Percentiles rank a stretch among this genome's conserved stretches.
phyloP scores from a whole-genome alignment of 2,888 invertebrate species.

The Tetheella fluctuosa region DNA sequence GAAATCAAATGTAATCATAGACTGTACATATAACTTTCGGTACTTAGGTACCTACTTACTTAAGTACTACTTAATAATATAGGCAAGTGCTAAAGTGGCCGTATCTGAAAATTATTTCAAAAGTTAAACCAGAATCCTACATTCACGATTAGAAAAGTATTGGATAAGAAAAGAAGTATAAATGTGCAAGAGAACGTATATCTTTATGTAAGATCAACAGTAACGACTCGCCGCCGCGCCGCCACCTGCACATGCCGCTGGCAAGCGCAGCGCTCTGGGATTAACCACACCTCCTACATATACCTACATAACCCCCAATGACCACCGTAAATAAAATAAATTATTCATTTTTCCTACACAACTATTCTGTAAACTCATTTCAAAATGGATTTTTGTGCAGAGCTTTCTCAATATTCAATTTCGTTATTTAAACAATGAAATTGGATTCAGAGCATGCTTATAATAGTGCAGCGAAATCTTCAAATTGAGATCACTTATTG shows the following conservation, averaged over 20 bases:
- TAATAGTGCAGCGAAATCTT: conserved; percentile 45
- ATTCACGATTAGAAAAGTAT: neutral
- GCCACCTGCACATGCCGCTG: conserved; percentile 50
- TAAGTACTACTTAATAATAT: no score
- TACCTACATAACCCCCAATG: conserved; percentile 58
- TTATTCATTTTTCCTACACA: conserved; percentile 58
- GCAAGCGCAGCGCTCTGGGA: conserved; percentile 69
- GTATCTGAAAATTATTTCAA: neutral
- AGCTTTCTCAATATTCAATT: conserved; percentile 69
- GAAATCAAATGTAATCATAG: neutral
- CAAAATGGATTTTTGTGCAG: conserved; percentile 62
- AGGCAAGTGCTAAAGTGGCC: neutral
- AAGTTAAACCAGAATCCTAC: neutral
- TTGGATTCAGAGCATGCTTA: conserved; percentile 62
- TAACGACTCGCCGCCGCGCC: conserved; percentile 27
- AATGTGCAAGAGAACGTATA: neutral
- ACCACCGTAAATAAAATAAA: conserved; percentile 71
- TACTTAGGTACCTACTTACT: no score
- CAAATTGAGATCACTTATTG: conserved; percentile 36
- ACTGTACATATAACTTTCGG: no score
- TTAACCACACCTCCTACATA: conserved; percentile 35
- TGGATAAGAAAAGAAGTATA: neutral
- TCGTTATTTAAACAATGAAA: conserved; percentile 72
- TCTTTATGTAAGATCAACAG: conserved; percentile 13
- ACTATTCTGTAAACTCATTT: conserved; percentile 40